Evolutionary conservation across 2,888 invertebrate genomes (phyloP).

Genomic region (Epirrhoe tristata): DNA sequence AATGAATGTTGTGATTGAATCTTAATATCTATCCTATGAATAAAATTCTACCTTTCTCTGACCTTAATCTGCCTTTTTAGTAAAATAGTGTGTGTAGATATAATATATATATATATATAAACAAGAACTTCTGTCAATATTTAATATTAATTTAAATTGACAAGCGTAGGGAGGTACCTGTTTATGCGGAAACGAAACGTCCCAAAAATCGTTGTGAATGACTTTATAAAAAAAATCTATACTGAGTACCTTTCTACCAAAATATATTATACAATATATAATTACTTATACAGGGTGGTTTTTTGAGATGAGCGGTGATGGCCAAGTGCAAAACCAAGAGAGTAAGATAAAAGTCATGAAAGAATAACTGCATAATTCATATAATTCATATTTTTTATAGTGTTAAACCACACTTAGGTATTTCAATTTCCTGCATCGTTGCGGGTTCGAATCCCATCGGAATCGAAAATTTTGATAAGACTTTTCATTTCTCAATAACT

Average conservation of each 20-base stretch:
- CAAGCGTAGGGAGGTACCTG: neutral
- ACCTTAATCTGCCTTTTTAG: constrained; percentile 32
- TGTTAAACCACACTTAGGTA: too few relatives aligned
- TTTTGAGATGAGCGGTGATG: too few relatives aligned
- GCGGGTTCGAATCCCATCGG: too few relatives aligned
- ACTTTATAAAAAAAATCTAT: neutral
- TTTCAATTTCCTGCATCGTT: too few relatives aligned
- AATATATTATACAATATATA: neutral
- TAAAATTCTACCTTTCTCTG: constrained; percentile 28
- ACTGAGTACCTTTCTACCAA: neutral
- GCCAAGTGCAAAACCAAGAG: too few relatives aligned
- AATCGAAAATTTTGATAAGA: too few relatives aligned
- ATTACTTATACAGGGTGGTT: too few relatives aligned
- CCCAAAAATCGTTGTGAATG: neutral
- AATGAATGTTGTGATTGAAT: constrained; percentile 26
- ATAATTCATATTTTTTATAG: too few relatives aligned
- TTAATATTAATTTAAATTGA: constrained; percentile 11
- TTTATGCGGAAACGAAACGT: neutral
- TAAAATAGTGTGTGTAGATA: constrained; percentile 11
- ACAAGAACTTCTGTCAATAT: neutral
- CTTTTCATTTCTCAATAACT: too few relatives aligned
- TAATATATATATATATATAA: neutral
- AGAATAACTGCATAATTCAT: too few relatives aligned
- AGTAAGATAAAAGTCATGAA: too few relatives aligned
- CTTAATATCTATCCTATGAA: constrained; percentile 17